Evolutionary conservation across 2,888 invertebrate species (phyloP), one percentile per base, ranked within the genome.

Genomic region (Macrosoma leucophasiata): DNA sequence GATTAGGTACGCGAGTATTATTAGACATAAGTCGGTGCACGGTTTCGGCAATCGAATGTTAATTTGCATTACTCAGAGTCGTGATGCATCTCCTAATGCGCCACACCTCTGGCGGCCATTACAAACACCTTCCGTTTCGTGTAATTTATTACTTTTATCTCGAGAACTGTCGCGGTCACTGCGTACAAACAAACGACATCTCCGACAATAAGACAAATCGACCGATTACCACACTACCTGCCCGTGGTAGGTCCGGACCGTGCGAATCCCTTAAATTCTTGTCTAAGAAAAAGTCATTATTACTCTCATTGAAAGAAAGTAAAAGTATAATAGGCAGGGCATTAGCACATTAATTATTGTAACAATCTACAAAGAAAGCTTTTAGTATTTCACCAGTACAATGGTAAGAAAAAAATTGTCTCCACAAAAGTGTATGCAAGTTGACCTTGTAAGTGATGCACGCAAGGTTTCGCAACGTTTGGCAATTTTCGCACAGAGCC

Each of bases 81-180:
- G 32, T 50, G 50, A 46, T 55, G 53, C 58, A 61, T 62, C 58
- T 51, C 48, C 55, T 65, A 67, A 73, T 68, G 66, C 46, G 64
- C 64, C 69, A 66, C 70, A 71, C 71, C 75, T 74, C 64, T 62
- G 64, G 60, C 69, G 55, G 61, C 57, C 67, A 66, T 64, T 67
- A 71, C 66, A 74, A 69, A 71, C 78, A 75, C 75, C 79, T 84
- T 77, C 82, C 72, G 81, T 76, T 76, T 70, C 63, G 53, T 52
- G 64, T 75, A 71, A 84, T 82, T 82, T 84, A 84, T 84, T 69
- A 65, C 68, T 73, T 76, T 81, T 82, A 84, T 82, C 81, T 81
- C 69, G 68, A 62, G 64, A 71, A 71, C 59, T 64, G 76, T 69
- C 69, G 77, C 75, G 82, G 79, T 75, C 73, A 71, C 62, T 64